These are phyloP conservation scores for Acromyrmex heyeri DNA, from an alignment of 1,140 invertebrate species.

Conservation along the genomic window DNA sequence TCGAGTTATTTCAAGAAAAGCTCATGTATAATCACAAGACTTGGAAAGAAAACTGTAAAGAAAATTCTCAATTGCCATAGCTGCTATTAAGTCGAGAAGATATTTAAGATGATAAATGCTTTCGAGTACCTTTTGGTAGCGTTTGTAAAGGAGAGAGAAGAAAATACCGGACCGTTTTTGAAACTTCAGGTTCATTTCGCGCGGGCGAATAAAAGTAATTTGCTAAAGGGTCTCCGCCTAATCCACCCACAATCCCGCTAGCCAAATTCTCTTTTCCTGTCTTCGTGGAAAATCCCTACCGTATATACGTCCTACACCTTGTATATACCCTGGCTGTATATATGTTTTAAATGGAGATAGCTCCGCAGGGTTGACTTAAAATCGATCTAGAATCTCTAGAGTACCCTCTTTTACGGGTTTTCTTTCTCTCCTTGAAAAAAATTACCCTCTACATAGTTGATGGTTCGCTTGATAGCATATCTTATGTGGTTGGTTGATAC, in stretches of 20 bases:
- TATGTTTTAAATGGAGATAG: constrained; percentile 8
- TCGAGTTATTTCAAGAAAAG: neutral
- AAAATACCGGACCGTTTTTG: constrained; percentile 16
- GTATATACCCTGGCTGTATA: neutral
- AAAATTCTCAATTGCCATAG: constrained; percentile 12
- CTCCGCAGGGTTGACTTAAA: constrained; percentile 50
- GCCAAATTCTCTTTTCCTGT: constrained; percentile 33
- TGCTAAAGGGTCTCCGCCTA: constrained; percentile 68
- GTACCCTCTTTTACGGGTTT: constrained; percentile 19
- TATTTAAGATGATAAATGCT: constrained; percentile 66
- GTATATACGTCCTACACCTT: constrained; percentile 14
- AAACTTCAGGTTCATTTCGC: constrained; percentile 64
- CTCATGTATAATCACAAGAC: neutral
- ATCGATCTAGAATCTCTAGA: constrained; percentile 56
- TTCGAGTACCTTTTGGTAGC: constrained; percentile 24
- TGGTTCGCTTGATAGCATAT: constrained; percentile 33
- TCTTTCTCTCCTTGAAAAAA: neutral
- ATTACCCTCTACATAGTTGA: neutral
- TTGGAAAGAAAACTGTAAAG: neutral
- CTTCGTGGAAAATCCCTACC: constrained; percentile 49
- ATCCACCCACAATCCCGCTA: constrained; percentile 55
- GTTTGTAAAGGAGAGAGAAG: constrained; percentile 38
- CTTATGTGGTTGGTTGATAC: neutral
- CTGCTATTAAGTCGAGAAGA: constrained; percentile 41
- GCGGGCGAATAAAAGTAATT: constrained; percentile 75